Base-by-base conservation (phyloP, 2,797 vertebrate species). In the Danionella dracula region DNA sequence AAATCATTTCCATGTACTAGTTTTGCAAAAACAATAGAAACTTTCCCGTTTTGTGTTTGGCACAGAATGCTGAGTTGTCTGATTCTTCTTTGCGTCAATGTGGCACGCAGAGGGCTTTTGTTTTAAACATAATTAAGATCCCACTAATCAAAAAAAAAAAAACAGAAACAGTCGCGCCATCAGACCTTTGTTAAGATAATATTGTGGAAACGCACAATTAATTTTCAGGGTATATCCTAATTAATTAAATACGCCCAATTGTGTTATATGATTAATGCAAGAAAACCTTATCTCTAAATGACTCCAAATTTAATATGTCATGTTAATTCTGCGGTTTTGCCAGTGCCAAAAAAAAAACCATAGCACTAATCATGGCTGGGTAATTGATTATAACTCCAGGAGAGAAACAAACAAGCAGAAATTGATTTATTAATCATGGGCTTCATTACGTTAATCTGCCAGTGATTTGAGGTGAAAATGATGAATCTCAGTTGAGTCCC, bases 351-450 rank as follows among this genome's bases (percentile, higher is more conserved):
- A n/a, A n/a, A n/a, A 88, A 89, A 89, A 79, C 45, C 78, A 82
- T 74, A 76, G 72, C 85, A 84, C 86, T 92, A 96, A 97, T 99
- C 94, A 93, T 83, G n/a, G 86, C 86, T 82, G 84, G 82, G 85
- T 92, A 87, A 92, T 90, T 94, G 92, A 94, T 92, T 90, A 86
- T 93, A 87, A 83, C 80, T 83, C 82, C 82, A 84, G 81, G 88
- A 86, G 79, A 83, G 90, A 96, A 96, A 97, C 91, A 98, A 98
- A 97, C 94, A 98, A 92, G 85, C 89, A 85, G 90, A 91, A 96
- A 96, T 93, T 91, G 91, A 89, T 87, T 92, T 88, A 95, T 96
- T 96, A 95, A 98, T 96, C 95, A 94, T 88, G 86, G 78, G 80
- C 82, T 86, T 85, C 85, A 87, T 90, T 90, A 90, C 81, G 87